These are phyloP conservation scores for Coregonus suidteri DNA, from an alignment of 2,797 vertebrate genomes.

Conservation along the genomic window DNA sequence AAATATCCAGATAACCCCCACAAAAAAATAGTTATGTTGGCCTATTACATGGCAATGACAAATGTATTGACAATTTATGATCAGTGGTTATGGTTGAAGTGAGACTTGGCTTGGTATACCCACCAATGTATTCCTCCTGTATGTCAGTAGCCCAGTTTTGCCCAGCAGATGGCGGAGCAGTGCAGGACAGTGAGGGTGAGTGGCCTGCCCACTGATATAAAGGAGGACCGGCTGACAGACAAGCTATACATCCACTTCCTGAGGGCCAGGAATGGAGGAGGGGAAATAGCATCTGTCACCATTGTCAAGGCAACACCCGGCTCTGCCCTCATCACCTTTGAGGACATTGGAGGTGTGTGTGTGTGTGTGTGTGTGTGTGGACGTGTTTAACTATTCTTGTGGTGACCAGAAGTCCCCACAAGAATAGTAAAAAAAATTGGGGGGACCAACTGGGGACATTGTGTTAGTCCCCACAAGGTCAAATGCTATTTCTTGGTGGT, in stretches of 20 bases:
- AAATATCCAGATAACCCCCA: slow-evolving; percentile 20
- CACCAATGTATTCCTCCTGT: neutral
- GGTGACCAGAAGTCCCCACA: no score
- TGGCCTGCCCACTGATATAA: slow-evolving; percentile 74
- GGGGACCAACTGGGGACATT: no score
- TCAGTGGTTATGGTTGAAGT: neutral
- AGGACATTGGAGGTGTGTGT: slow-evolving; percentile 78
- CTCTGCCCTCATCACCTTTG: slow-evolving; percentile 82
- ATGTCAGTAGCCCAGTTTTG: neutral
- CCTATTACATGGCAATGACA: slow-evolving; percentile 18
- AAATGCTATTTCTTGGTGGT: no score
- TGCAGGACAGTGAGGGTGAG: slow-evolving; percentile 72
- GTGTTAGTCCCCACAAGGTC: no score
- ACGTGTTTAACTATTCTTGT: no score
- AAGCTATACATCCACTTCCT: slow-evolving; percentile 85
- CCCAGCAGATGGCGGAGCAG: slow-evolving; percentile 76
- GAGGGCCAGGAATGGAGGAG: slow-evolving; percentile 80
- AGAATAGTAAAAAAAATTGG: no score
- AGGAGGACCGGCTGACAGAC: slow-evolving; percentile 74
- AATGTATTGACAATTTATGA: neutral
- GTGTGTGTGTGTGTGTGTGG: slow-evolving; percentile 2
- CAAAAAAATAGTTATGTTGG: slow-evolving; percentile 30
- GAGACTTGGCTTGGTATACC: neutral
- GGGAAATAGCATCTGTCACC: slow-evolving; percentile 75
- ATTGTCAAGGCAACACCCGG: slow-evolving; percentile 56